These are phyloP conservation scores for Ectemnius cavifrons DNA, from an alignment of 2,888 invertebrate species.

Conservation along the genomic window DNA sequence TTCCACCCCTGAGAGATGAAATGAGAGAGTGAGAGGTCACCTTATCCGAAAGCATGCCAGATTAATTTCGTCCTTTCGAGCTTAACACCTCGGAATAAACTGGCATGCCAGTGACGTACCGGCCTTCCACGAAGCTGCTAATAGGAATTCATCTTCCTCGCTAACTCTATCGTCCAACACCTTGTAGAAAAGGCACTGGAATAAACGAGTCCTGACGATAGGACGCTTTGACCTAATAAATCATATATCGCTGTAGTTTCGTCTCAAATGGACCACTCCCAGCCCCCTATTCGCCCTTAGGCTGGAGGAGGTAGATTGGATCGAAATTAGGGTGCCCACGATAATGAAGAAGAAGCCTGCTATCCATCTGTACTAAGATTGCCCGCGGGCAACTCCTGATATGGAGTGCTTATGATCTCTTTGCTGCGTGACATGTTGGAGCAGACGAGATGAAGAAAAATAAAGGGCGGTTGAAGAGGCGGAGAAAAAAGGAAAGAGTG, in stretches of 20 bases:
- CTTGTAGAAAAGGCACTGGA: neutral
- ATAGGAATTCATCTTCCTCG: slow-evolving; percentile 46
- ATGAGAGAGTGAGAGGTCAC: neutral
- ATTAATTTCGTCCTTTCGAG: slow-evolving; percentile 45
- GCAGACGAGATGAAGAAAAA: slow-evolving; percentile 27
- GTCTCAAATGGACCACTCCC: neutral
- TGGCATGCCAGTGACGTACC: slow-evolving; percentile 28
- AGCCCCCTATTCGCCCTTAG: neutral
- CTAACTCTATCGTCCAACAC: slow-evolving; percentile 16
- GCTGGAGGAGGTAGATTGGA: neutral
- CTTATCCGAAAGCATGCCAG: slow-evolving; percentile 36
- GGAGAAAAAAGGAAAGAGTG: slow-evolving; percentile 10
- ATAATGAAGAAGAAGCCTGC: slow-evolving; percentile 1
- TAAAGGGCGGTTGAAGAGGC: slow-evolving; percentile 21
- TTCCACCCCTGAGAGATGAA: slow-evolving; percentile 12
- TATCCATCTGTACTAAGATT: neutral
- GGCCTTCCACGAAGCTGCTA: slow-evolving; percentile 41
- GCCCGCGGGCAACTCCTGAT: slow-evolving; percentile 18
- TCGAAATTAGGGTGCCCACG: neutral
- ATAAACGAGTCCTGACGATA: neutral
- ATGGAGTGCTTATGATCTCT: slow-evolving; percentile 47
- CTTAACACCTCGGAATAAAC: slow-evolving; percentile 44
- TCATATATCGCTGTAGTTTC: neutral
- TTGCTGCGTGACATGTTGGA: slow-evolving; percentile 23
- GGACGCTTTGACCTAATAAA: neutral